A percentile compares a stretch with the other conserved stretches of the same genome.
Evolutionary conservation across 2,888 invertebrate species (phyloP).

Genomic region (Machimus rusticus): DNA sequence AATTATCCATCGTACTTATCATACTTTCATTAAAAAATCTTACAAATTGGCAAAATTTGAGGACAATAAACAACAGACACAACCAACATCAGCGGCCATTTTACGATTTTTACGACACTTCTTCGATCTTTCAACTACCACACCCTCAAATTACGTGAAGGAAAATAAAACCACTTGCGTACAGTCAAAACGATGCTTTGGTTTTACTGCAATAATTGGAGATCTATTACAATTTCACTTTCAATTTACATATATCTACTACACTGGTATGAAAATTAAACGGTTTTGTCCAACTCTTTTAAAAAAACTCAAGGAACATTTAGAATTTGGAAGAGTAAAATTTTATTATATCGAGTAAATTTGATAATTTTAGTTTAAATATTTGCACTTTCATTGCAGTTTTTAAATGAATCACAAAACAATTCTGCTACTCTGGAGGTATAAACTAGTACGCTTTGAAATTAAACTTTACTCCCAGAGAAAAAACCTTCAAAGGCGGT

Average conservation of each 20-base stretch:
- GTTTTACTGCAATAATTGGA: neutral
- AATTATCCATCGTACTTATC: constrained; percentile 62
- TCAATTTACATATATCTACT: neutral
- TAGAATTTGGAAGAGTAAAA: too few relatives aligned
- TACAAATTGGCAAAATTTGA: constrained; percentile 12
- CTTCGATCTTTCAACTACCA: neutral
- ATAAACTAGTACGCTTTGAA: too few relatives aligned
- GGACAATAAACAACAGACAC: constrained; percentile 4
- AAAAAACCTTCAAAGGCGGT: too few relatives aligned
- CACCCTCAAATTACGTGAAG: neutral
- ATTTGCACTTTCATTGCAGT: too few relatives aligned
- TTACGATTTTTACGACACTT: neutral
- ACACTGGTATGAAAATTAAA: too few relatives aligned
- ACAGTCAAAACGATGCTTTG: neutral
- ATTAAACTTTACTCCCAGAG: too few relatives aligned
- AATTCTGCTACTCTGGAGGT: too few relatives aligned
- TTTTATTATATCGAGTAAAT: too few relatives aligned
- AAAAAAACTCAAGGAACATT: too few relatives aligned
- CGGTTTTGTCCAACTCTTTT: too few relatives aligned
- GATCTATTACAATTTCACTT: neutral
- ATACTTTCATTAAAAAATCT: constrained; percentile 49
- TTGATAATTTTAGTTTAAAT: too few relatives aligned
- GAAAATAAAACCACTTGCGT: neutral
- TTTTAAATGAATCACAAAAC: too few relatives aligned
- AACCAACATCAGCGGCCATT: constrained; percentile 4